Conservation (phyloP, 2,113 vertebrate species). For the Centropristis striata region DNA sequence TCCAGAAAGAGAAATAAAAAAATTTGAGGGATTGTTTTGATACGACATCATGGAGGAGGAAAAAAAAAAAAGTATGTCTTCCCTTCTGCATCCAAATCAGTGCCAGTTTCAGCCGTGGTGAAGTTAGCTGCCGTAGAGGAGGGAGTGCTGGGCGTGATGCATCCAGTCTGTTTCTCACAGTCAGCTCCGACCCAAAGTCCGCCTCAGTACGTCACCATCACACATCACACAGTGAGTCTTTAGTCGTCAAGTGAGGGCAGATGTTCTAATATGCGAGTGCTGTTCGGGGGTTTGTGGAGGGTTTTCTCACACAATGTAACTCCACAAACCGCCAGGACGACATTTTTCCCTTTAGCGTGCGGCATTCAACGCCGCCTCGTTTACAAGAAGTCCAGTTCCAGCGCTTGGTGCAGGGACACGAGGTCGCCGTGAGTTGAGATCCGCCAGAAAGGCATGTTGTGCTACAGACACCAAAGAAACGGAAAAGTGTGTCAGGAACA, state of each 20-base stretch:
- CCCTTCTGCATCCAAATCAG: conserved; percentile 68
- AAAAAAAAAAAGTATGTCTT: conserved; percentile 21
- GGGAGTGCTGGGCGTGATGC: conserved; percentile 35
- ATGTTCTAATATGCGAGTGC: conserved; percentile 37
- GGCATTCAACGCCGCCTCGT: conserved; percentile 19
- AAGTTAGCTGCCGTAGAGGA: conserved; percentile 83
- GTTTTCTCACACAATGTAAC: conserved; percentile 25
- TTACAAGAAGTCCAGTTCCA: conserved; percentile 98
- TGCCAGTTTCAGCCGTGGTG: conserved; percentile 64
- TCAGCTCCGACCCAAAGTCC: conserved; percentile 50
- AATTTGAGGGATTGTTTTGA: neutral
- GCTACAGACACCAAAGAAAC: conserved; percentile 78
- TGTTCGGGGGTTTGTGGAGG: conserved; percentile 14
- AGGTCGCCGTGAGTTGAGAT: conserved; percentile 96
- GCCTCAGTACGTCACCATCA: conserved; percentile 42
- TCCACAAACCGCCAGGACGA: conserved; percentile 26
- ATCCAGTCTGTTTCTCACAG: conserved; percentile 50
- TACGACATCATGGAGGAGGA: neutral
- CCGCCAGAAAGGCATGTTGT: conserved; percentile 99
- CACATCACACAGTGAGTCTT: conserved; percentile 16
- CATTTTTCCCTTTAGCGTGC: conserved; percentile 4
- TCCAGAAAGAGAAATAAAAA: conserved; percentile 17
- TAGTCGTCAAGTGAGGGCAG: conserved; percentile 17
- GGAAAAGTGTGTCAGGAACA: neutral
- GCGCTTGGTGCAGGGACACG: conserved; percentile 95